Base-by-base conservation (phyloP, 2,888 invertebrate genomes). In the Zygogramma bicolorata region DNA sequence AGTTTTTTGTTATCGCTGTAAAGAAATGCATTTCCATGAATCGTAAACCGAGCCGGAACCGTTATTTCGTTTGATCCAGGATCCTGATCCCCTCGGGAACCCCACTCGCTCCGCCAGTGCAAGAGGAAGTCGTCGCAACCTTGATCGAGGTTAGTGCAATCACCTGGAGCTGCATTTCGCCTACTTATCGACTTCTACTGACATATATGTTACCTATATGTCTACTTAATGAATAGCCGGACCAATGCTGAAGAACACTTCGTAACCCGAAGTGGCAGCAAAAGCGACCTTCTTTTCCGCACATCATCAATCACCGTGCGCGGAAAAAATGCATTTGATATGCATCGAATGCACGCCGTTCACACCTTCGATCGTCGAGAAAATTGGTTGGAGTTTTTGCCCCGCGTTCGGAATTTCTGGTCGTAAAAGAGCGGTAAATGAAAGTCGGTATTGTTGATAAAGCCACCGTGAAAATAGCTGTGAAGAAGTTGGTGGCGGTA, bases 141-240 rank as follows among this genome's bases (percentile, higher is more conserved):
- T 86, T 86, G 85, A 85, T 84, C 80, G 85, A 85, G 85, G 86
- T 86, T 83, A 85, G 83, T 85, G 85, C 85, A 84, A 79, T 84
- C 85, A 85, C 85, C 85, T 81, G 84, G 79, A 83, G 84, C 79
- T 83, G 84, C 84, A 84, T 82, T 84, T 85, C 80, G 84, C 85
- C 85, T 85, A 86, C 85, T 85, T 85, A 81, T 79, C 80, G 77
- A 78, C 77, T 77, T 77, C 75, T 62, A 77, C 77, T 79, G 80
- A 81, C 81, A 81, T 79, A 81, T 81, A 79, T 81, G 81, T 80
- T 80, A 78, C 71, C 77, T 72, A 80, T 77, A 73, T 73, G 68
- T 71, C 61, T 63, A 63, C 40, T 40, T 66, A 68, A 66, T 40
- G 57, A 57, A 61, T 42, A 18, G n/a, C 25, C 25, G 53, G 34